These are phyloP conservation scores for Empis stercorea DNA, from an alignment of 2,888 invertebrate genomes.

Conservation along the genomic window DNA sequence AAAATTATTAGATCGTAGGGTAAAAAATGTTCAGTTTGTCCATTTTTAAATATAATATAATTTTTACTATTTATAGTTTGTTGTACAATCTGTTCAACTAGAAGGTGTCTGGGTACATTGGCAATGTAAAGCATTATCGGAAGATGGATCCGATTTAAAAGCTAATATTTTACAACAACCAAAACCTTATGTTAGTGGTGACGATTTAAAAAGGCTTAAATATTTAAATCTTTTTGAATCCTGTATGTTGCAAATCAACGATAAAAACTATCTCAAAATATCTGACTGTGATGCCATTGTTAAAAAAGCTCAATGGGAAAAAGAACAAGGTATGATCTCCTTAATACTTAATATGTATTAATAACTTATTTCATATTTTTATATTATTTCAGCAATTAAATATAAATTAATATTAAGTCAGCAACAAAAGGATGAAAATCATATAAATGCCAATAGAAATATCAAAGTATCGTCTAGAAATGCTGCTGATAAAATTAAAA, in stretches of 20 bases:
- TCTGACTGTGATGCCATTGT: constrained; percentile 60
- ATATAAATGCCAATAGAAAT: constrained; percentile 9
- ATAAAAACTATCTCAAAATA: constrained; percentile 71
- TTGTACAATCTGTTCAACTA: constrained; percentile 71
- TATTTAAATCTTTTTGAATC: constrained; percentile 76
- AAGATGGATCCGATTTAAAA: constrained; percentile 35
- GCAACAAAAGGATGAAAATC: constrained; percentile 19
- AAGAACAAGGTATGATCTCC: constrained; percentile 47
- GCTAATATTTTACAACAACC: constrained; percentile 48
- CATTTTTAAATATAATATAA: constrained; percentile 1
- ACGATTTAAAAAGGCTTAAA: constrained; percentile 69
- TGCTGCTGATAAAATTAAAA: constrained; percentile 10
- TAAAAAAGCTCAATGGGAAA: constrained; percentile 66
- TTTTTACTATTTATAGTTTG: constrained; percentile 41
- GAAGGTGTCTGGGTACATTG: constrained; percentile 74
- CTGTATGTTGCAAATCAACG: constrained; percentile 79
- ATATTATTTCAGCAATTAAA: constrained; percentile 17
- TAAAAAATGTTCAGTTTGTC: constrained; percentile 20
- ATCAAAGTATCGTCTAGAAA: constrained; percentile 10
- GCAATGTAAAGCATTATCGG: constrained; percentile 65
- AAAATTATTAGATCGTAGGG: constrained; percentile 45
- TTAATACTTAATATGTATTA: too few species aligned
- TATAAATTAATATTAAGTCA: constrained; percentile 19
- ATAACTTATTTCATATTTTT: too few species aligned
- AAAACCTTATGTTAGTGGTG: constrained; percentile 52